These are phyloP conservation scores for Scaptomyza graminum DNA, from an alignment of 1,140 invertebrate species.

Conservation along the genomic window DNA sequence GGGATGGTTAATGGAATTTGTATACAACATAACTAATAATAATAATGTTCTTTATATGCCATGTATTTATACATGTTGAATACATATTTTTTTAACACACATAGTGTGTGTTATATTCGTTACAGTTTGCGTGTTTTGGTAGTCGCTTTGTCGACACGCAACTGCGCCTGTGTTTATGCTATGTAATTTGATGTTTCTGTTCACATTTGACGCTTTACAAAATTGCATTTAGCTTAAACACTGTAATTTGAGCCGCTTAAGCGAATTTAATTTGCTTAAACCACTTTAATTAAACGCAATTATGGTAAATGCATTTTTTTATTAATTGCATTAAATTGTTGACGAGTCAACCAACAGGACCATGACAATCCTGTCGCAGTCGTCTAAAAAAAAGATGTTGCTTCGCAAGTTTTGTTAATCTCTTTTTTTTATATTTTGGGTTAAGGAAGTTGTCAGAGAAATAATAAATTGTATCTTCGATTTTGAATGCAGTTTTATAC, in stretches of 20 bases:
- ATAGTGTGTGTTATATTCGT: slow-evolving; percentile 21
- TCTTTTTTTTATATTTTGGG: no score
- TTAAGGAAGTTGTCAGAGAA: no score
- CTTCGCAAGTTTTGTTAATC: no score
- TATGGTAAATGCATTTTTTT: slow-evolving; percentile 46
- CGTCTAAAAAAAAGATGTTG: no score
- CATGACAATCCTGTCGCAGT: neutral
- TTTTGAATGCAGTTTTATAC: no score
- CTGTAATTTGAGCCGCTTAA: slow-evolving; percentile 75
- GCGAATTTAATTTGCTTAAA: slow-evolving; percentile 69
- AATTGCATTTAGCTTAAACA: slow-evolving; percentile 75
- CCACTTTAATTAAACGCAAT: slow-evolving; percentile 70
- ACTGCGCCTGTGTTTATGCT: slow-evolving; percentile 34
- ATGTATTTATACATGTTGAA: neutral
- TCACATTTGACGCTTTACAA: slow-evolving; percentile 44
- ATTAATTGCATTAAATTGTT: slow-evolving; percentile 42
- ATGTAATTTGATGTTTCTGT: slow-evolving; percentile 37
- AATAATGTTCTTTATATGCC: neutral
- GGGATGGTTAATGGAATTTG: neutral
- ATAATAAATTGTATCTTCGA: no score
- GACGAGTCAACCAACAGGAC: neutral
- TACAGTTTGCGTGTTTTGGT: neutral
- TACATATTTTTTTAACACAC: neutral
- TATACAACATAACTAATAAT: neutral
- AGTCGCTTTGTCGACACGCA: slow-evolving; percentile 40